These are phyloP conservation scores for Prionace glauca DNA, from an alignment of 2,797 vertebrate genomes.

Conservation along the genomic window DNA sequence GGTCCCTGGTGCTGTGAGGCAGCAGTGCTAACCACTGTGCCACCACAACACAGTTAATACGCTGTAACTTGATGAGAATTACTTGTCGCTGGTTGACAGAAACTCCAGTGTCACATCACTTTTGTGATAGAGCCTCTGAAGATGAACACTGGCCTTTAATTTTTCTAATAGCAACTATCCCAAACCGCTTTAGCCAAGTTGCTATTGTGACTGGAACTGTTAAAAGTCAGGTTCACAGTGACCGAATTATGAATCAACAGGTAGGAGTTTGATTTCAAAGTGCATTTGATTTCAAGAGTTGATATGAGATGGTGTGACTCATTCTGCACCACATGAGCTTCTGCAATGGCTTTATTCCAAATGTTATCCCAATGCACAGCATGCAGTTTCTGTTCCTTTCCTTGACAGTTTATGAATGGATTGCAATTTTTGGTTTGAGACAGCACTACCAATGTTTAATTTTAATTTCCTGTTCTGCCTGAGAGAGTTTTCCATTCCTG, in stretches of 20 bases:
- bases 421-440: background rate
- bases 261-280: background rate
- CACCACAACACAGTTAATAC: too few species aligned
- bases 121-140: background rate
- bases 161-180: background rate
- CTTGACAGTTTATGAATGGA: background rate
- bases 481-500: background rate
- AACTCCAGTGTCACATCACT: background rate
- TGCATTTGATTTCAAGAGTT: background rate
- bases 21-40: too few species aligned
- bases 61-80: background rate
- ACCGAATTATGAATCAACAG: background rate
- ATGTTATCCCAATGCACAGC: background rate
- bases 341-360: background rate
- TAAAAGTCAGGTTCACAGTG: background rate
- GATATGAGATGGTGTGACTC: background rate
- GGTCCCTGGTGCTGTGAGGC: too few species aligned
- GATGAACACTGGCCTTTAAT: background rate
- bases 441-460: background rate
- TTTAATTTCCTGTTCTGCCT: background rate
- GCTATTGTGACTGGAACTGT: background rate
- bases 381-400: background rate
- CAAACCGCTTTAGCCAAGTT: background rate
- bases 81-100: background rate
- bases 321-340: background rate